Evolutionary conservation across 2,888 invertebrate genomes (phyloP).

Genomic region (Drosophila borborema): DNA sequence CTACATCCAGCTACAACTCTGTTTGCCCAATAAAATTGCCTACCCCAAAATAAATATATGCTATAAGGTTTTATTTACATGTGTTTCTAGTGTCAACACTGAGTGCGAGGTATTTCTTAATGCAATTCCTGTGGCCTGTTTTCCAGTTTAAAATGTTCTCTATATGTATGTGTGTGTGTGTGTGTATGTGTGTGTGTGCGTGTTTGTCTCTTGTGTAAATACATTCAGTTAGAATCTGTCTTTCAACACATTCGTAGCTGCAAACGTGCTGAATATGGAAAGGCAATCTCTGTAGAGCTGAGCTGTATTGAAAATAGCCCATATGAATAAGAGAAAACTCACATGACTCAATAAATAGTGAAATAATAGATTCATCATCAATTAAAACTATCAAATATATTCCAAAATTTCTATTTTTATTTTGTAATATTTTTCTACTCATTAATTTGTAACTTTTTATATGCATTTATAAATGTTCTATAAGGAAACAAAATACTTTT

Average conservation of each 20-base stretch:
- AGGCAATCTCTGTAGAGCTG: constrained; percentile 66
- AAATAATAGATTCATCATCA: background rate
- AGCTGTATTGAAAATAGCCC: background rate
- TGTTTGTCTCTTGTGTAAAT: constrained; percentile 5
- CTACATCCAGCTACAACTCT: constrained; percentile 35
- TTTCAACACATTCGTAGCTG: constrained; percentile 3
- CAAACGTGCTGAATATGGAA: constrained; percentile 45
- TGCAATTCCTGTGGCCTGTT: constrained; percentile 48
- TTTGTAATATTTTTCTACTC: background rate
- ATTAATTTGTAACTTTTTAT: background rate
- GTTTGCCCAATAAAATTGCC: constrained; percentile 33
- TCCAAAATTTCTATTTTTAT: background rate
- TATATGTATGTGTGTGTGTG: constrained; percentile 20
- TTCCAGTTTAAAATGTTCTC: constrained; percentile 26
- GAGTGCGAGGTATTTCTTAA: constrained; percentile 62
- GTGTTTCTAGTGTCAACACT: constrained; percentile 39
- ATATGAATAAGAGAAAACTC: background rate
- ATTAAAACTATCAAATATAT: background rate
- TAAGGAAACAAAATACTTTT: background rate
- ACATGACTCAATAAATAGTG: background rate
- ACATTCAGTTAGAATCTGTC: background rate
- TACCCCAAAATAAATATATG: constrained; percentile 28
- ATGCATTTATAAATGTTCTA: background rate
- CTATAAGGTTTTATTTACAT: constrained; percentile 43
- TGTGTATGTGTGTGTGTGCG: constrained; percentile 6